These are phyloP conservation scores for Steatornis caripensis DNA, from an alignment of 2,113 vertebrate genomes.

Conservation along the genomic window DNA sequence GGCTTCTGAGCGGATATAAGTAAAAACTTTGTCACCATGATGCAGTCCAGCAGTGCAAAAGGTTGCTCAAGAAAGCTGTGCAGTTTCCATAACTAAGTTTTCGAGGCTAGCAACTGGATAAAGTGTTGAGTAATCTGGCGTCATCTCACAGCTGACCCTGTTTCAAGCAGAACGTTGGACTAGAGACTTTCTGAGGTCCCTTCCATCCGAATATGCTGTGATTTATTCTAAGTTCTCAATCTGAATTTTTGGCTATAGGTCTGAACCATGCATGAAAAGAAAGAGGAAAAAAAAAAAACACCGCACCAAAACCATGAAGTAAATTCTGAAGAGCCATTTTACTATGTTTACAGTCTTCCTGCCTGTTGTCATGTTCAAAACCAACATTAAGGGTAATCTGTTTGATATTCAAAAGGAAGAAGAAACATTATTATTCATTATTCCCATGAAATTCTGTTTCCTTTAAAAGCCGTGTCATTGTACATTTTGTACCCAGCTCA, in stretches of 20 bases:
- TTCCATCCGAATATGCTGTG: neutral
- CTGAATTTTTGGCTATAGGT: neutral
- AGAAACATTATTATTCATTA: neutral
- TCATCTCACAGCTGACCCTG: neutral
- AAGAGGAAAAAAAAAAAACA: neutral
- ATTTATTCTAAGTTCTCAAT: neutral
- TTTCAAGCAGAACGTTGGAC: neutral
- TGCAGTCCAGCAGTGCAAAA: neutral
- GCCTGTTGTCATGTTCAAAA: neutral
- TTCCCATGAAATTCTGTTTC: neutral
- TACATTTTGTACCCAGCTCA: neutral
- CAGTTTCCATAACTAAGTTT: neutral
- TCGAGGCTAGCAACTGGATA: neutral
- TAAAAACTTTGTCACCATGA: neutral
- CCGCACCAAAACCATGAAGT: neutral
- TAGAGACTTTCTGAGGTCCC: neutral
- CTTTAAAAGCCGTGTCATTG: neutral
- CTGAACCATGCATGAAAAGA: neutral
- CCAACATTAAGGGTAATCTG: neutral
- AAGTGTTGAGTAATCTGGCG: neutral
- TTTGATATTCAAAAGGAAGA: neutral
- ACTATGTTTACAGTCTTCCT: neutral
- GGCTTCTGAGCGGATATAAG: neutral
- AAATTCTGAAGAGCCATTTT: neutral
- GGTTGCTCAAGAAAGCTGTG: neutral